Percentiles rank a stretch among this genome's conserved stretches.
phyloP scores from a whole-genome alignment of 92 coral and sea anemone genomes.

The Paragorgia papillata region DNA sequence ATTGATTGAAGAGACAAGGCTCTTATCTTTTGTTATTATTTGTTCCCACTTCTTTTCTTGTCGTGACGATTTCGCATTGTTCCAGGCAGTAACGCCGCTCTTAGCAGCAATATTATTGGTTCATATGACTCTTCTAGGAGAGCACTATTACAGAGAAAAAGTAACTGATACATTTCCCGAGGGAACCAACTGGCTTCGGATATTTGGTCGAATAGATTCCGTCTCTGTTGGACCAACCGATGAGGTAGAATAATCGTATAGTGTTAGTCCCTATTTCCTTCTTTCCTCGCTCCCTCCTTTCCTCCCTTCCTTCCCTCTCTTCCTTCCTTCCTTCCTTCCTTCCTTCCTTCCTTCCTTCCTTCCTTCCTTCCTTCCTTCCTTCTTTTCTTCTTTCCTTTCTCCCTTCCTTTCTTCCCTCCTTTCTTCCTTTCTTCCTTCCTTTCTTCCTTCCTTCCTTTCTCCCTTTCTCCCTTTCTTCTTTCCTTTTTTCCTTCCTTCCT shows the following conservation, averaged over 20 bases:
- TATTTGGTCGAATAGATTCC: slow-evolving; percentile 25
- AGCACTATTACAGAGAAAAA: slow-evolving; percentile 59
- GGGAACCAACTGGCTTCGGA: slow-evolving; percentile 69
- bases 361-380: slow-evolving; percentile 41
- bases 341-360: background rate
- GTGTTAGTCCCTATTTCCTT: background rate
- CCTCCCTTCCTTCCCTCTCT: background rate
- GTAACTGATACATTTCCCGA: slow-evolving; percentile 86
- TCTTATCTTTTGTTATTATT: too few species aligned
- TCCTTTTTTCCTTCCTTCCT: too few species aligned
- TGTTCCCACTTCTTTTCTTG: too few species aligned
- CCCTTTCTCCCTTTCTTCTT: too few species aligned
- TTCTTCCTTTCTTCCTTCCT: too few species aligned
- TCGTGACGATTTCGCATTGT: too few species aligned
- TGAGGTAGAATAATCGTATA: background rate
- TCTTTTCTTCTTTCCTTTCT: background rate
- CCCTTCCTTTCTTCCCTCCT: background rate
- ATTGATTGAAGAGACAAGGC: too few species aligned
- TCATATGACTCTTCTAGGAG: background rate
- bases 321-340: background rate
- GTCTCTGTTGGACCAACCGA: slow-evolving; percentile 3
- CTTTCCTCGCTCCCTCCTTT: background rate
- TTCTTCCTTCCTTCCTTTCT: too few species aligned
- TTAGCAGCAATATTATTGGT: background rate
- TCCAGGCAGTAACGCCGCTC: too few species aligned